phyloP scores from a whole-genome alignment of 2,113 vertebrate species.

The Hemichromis elongatus region DNA sequence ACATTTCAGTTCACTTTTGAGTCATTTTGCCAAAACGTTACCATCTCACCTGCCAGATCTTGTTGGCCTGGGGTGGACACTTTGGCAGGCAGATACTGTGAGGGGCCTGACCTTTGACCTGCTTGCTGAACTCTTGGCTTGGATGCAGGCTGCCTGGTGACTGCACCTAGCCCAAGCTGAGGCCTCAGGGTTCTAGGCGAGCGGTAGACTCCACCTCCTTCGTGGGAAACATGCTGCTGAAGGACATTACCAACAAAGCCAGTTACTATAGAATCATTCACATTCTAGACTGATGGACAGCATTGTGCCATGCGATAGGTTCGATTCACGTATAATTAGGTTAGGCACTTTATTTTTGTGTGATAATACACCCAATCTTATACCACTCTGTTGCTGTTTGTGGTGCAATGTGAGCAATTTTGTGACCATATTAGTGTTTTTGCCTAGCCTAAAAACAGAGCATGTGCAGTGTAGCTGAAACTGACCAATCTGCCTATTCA shows the following conservation, averaged over 20 bases:
- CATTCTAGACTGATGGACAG: neutral
- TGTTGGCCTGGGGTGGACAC: conserved; percentile 64
- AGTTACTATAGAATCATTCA: neutral
- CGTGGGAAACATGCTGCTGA: conserved; percentile 32
- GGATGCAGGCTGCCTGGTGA: conserved; percentile 82
- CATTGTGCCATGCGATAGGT: neutral
- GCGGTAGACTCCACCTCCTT: conserved; percentile 74
- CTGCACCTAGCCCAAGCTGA: conserved; percentile 86
- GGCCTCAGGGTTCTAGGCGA: conserved; percentile 87
- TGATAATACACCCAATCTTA: neutral
- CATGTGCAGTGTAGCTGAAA: neutral
- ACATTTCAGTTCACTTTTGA: neutral
- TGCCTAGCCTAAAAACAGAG: neutral
- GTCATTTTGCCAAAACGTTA: neutral
- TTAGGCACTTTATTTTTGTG: neutral
- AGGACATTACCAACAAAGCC: neutral
- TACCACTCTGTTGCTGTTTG: neutral
- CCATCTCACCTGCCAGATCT: conserved; percentile 79
- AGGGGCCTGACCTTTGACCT: conserved; percentile 76
- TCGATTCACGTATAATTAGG: neutral
- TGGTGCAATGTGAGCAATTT: neutral
- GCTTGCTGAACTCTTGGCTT: conserved; percentile 82
- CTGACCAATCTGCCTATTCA: neutral
- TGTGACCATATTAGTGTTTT: neutral
- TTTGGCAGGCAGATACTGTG: conserved; percentile 68